phyloP scores from a whole-genome alignment of 2,113 vertebrate species.

The Nesoenas mayeri region DNA sequence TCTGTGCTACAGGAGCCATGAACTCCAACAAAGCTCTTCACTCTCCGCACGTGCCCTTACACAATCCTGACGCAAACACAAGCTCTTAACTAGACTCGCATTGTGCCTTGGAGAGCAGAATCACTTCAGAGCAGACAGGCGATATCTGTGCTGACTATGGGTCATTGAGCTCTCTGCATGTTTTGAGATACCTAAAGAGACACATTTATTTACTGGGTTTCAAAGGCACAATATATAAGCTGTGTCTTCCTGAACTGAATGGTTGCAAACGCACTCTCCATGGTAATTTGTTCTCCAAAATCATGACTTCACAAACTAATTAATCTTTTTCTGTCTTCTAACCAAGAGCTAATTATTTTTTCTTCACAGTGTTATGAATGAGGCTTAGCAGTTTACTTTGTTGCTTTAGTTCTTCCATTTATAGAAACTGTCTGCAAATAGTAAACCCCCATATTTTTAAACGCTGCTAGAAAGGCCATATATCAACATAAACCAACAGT shows the following conservation, averaged over 20 bases:
- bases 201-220: neutral
- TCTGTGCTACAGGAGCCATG: neutral
- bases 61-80: neutral
- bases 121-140: neutral
- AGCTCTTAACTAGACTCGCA: neutral
- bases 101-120: neutral
- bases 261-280: neutral
- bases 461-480: neutral
- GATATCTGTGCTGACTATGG: neutral
- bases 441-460: neutral
- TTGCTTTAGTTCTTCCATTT: neutral
- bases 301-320: constrained; percentile 30
- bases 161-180: neutral
- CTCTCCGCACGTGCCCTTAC: neutral
- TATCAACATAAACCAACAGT: neutral
- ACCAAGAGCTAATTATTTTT: constrained; percentile 14
- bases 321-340: constrained; percentile 18
- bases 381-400: neutral
- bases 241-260: neutral
- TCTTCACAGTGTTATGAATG: neutral
- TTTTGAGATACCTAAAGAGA: neutral
- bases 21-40: neutral
- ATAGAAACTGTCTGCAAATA: neutral
- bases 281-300: constrained; percentile 16
- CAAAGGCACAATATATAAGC: neutral